A percentile compares a stretch with the other conserved stretches of the same genome.
phyloP scores from a whole-genome alignment of 2,113 vertebrate genomes.

The Condylura cristata region DNA sequence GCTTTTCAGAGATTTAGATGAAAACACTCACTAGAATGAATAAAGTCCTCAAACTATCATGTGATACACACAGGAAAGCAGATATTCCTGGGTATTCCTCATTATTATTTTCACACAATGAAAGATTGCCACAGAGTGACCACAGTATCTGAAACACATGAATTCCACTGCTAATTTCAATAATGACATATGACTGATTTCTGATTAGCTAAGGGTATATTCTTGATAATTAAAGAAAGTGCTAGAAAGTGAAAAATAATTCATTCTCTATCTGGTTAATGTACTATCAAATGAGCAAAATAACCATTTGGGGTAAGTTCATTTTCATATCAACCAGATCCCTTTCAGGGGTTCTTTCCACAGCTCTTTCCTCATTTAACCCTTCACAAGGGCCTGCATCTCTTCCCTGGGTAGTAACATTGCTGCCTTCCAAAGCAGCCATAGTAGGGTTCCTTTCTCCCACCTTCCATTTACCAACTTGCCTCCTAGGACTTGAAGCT shows the following conservation, averaged over 20 bases:
- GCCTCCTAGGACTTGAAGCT: not conserved
- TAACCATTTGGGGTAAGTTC: not conserved
- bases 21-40: not conserved
- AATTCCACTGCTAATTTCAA: not conserved
- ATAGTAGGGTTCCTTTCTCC: not conserved
- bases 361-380: not conserved
- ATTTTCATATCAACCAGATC: not conserved
- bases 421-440: not conserved
- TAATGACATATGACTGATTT: not conserved
- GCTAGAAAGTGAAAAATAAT: not conserved
- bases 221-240: not conserved
- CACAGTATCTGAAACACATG: not conserved
- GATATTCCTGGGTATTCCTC: not conserved
- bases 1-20: not conserved
- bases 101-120: not conserved
- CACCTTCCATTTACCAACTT: not conserved
- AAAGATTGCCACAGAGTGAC: not conserved
- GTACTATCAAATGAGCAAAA: not conserved
- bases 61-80: not conserved
- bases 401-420: too few relatives aligned
- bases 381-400: not conserved
- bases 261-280: not conserved
- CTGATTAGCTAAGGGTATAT: not conserved
- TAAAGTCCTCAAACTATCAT: not conserved
- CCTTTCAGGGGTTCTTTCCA: not conserved